phyloP scores from a whole-genome alignment of 2,888 invertebrate genomes.

The Sphaeridia pumilis region DNA sequence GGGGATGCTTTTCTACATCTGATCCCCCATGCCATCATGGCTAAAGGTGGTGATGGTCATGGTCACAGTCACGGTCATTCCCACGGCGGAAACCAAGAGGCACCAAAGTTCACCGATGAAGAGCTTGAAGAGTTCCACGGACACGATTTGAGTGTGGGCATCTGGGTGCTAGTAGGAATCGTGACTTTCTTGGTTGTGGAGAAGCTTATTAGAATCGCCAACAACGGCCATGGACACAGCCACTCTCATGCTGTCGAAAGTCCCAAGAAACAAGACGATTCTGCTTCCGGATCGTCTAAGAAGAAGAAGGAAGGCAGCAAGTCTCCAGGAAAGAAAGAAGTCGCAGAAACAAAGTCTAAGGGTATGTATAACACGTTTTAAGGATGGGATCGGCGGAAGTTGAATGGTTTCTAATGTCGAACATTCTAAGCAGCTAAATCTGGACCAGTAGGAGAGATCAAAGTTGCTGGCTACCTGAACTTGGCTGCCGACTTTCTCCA shows the following conservation, averaged over 20 bases:
- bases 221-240: constrained; percentile 67
- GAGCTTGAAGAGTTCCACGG: constrained; percentile 43
- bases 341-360: background rate
- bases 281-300: constrained; percentile 4
- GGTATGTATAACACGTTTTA: background rate
- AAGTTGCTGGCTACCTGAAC: constrained; percentile 88
- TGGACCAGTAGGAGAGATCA: constrained; percentile 45
- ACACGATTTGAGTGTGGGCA: constrained; percentile 80
- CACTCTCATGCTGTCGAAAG: constrained; percentile 43
- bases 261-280: constrained; percentile 5
- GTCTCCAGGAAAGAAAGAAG: background rate
- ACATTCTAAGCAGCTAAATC: constrained; percentile 6
- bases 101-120: constrained; percentile 14
- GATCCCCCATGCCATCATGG: constrained; percentile 84
- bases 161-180: constrained; percentile 89
- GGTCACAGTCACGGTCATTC: constrained; percentile 40
- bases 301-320: constrained; percentile 1
- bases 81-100: constrained; percentile 33
- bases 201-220: constrained; percentile 76
- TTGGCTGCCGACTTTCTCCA: constrained; percentile 96
- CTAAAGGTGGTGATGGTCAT: constrained; percentile 37
- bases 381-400: background rate
- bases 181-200: constrained; percentile 86
- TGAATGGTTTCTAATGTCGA: background rate
- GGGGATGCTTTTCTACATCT: constrained; percentile 98